A percentile compares a stretch with the other conserved stretches of the same genome.
Evolutionary conservation across 1,140 invertebrate species (phyloP).

Genomic region (Sycophila sp.): DNA sequence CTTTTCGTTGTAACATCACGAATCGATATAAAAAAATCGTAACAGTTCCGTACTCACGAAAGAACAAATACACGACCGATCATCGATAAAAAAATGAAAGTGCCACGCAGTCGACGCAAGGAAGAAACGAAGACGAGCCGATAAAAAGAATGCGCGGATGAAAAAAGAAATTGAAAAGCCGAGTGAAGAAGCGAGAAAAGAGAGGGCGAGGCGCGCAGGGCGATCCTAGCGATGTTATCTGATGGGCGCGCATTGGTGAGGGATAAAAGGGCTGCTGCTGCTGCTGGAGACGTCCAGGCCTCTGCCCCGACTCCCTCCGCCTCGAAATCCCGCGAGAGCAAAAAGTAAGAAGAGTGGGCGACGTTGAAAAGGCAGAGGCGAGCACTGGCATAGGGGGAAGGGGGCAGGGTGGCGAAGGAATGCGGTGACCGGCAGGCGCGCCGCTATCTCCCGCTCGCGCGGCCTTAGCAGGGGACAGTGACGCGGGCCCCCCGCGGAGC

Average conservation of each 20-base stretch:
- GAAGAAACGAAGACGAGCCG: too few species aligned
- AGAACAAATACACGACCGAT: too few species aligned
- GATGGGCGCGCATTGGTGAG: neutral
- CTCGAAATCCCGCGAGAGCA: neutral
- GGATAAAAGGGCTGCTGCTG: constrained; percentile 28
- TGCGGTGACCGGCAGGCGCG: constrained; percentile 58
- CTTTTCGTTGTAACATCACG: too few species aligned
- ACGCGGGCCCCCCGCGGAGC: constrained; percentile 57
- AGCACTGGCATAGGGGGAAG: neutral
- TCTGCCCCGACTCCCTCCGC: neutral
- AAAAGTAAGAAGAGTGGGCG: constrained; percentile 28
- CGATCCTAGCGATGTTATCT: constrained; percentile 18
- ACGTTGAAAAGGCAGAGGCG: constrained; percentile 22
- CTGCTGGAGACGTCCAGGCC: too few species aligned
- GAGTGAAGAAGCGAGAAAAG: constrained; percentile 18
- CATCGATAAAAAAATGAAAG: too few species aligned
- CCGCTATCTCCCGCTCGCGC: neutral
- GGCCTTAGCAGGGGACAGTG: constrained; percentile 51
- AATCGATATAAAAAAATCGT: neutral
- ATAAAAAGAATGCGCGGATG: neutral
- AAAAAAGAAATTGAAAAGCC: constrained; percentile 12
- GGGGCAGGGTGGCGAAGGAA: constrained; percentile 44
- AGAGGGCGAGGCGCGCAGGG: neutral
- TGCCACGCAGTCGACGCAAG: too few species aligned
- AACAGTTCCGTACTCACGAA: neutral